Percentiles rank a stretch among this genome's conserved stretches.
These are phyloP conservation scores for Berghia stephanieae DNA, from an alignment of 1,140 invertebrate genomes.

Conservation along the genomic window DNA sequence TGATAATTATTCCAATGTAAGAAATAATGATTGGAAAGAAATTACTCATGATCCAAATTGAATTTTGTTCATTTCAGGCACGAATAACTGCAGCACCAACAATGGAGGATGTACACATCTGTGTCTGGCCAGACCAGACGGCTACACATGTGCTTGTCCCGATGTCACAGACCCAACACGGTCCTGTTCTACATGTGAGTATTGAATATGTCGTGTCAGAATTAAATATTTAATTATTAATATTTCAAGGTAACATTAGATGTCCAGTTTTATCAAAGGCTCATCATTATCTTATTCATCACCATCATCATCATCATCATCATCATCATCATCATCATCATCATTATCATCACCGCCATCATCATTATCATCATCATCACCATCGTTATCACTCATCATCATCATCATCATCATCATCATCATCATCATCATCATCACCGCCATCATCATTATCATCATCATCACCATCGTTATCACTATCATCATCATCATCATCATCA, in stretches of 20 bases:
- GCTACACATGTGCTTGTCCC: constrained; percentile 90
- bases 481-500: constrained; percentile 11
- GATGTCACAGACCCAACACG: constrained; percentile 70
- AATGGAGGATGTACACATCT: constrained; percentile 88
- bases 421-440: too few relatives aligned
- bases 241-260: too few relatives aligned
- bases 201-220: background rate
- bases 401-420: too few relatives aligned
- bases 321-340: constrained; percentile 2
- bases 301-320: constrained; percentile 2
- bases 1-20: background rate
- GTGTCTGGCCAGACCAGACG: constrained; percentile 84
- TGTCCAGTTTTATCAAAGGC: too few relatives aligned
- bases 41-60: background rate
- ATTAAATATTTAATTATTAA: too few relatives aligned
- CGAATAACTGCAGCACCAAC: constrained; percentile 83
- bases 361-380: too few relatives aligned
- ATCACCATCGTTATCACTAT: too few relatives aligned
- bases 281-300: background rate
- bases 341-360: constrained; percentile 1
- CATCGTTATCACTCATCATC: too few relatives aligned
- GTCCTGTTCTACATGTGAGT: constrained; percentile 70
- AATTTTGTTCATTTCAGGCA: constrained; percentile 48
- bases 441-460: too few relatives aligned
- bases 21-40: background rate